Evolutionary conservation across 1,140 invertebrate genomes (phyloP), one percentile per base, ranked within the genome.

Genomic region (Spodoptera litura): DNA sequence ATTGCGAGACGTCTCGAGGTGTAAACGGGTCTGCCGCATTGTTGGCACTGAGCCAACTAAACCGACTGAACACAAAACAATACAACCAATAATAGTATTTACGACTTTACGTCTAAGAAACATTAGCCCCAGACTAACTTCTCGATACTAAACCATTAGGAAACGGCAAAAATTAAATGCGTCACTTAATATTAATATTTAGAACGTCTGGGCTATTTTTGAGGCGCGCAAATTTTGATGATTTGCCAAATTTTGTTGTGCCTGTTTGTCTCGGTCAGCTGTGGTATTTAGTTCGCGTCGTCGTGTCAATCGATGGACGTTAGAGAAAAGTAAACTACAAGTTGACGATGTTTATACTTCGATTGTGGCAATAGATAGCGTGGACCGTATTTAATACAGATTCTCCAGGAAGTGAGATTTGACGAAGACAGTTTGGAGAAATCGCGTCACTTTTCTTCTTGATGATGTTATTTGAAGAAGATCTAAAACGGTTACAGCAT

Each of bases 21-120:
- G 72, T 84, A 81, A 79, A 79, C 75, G 52, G 27, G 56, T 27
- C n/a, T 53, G 55, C 64, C 64, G 25, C 59, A 61, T 79, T 55
- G 55, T 80, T 87, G 86, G 86, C 83, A 12, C 11, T 12, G 9
- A 12, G 81, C 86, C 84, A 87, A 86, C 72, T 83, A 64, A 84
- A 85, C 71, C 85, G 80, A 53, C 62, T 49, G 15, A 62, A 2
- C 25, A n/a, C 56, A 35, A 53, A 70, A 70, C 59, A 75, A 31
- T 64, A 53, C 52, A 25, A 71, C 13, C 52, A 13, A 56, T 53
- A 70, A 52, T 71, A 13, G 12, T 52, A 74, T 61, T 61, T 59
- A 74, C n/a, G 44, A 74, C 3, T 11, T 15, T 51, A 61, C 12
- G 13, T 51, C 56, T 74, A 49, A 49, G 35, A 4, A 38, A n/a